A percentile compares a stretch with the other conserved stretches of the same genome.
Conservation (phyloP, 2,888 invertebrate genomes). For the Arrhopalites spinosus region DNA sequence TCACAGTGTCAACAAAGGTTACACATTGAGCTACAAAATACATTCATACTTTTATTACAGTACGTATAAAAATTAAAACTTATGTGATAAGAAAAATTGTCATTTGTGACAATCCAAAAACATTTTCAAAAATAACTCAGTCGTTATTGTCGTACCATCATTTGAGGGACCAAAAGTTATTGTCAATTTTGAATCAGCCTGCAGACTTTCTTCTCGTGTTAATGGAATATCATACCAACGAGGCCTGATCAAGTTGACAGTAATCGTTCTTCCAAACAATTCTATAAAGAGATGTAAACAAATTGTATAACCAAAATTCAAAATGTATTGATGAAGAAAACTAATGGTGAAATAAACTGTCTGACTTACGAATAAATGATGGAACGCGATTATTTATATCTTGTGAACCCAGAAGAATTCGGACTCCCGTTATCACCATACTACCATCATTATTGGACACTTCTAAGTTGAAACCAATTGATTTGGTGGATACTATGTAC, state of each 20-base stretch:
- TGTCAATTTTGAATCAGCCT: constrained; percentile 86
- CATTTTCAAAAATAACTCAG: too few relatives aligned
- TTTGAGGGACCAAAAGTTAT: constrained; percentile 83
- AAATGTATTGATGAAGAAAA: too few relatives aligned
- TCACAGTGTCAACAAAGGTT: constrained; percentile 91
- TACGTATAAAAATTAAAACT: too few relatives aligned
- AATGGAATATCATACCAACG: constrained; percentile 96
- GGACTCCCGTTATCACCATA: constrained; percentile 85
- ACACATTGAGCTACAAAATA: constrained; percentile 85
- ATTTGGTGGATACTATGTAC: constrained; percentile 91
- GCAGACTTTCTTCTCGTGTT: constrained; percentile 88
- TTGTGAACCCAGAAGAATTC: constrained; percentile 84
- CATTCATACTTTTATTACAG: too few relatives aligned
- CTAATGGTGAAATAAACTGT: too few relatives aligned
- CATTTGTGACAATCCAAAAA: too few relatives aligned
- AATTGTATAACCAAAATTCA: too few relatives aligned
- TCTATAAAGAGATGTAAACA: too few relatives aligned
- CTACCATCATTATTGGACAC: constrained; percentile 83
- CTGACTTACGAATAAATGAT: constrained; percentile 71
- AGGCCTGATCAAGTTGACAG: constrained; percentile 72
- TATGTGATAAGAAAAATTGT: too few relatives aligned
- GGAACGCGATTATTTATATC: constrained; percentile 63
- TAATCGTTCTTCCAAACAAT: constrained; percentile 75
- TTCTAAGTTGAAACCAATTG: constrained; percentile 86
- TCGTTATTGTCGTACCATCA: too few relatives aligned